Evolutionary conservation across 2,888 invertebrate genomes (phyloP).

Genomic region (Eueremaeus valkanovi): DNA sequence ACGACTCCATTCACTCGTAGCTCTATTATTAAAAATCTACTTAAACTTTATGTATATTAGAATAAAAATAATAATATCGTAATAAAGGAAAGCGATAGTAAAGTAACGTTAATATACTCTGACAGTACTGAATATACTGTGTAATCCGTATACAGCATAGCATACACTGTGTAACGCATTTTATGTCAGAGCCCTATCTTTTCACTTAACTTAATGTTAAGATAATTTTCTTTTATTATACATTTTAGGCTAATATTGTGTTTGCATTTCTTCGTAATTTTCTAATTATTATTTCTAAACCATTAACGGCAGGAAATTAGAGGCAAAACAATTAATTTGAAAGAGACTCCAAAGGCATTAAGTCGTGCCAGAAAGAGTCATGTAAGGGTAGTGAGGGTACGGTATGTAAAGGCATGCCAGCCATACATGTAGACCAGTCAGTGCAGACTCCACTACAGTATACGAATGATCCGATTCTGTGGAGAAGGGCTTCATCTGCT

Average conservation of each 20-base stretch:
- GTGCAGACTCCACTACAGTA: too few species aligned
- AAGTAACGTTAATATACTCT: not conserved
- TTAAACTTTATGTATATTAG: not conserved
- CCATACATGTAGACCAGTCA: too few species aligned
- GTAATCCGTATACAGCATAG: too few species aligned
- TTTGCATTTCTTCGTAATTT: constrained; percentile 4
- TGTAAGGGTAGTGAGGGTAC: not conserved
- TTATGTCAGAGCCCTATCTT: not conserved
- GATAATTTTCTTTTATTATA: constrained; percentile 23
- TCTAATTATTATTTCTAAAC: constrained; percentile 27
- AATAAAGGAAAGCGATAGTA: constrained; percentile 1
- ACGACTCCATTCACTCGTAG: constrained; percentile 1
- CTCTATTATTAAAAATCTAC: not conserved
- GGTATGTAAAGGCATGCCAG: too few species aligned
- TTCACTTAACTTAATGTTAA: not conserved
- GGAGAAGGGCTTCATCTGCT: too few species aligned
- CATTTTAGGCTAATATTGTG: not conserved
- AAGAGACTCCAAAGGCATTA: not conserved
- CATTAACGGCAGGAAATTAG: constrained; percentile 28
- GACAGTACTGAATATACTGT: not conserved
- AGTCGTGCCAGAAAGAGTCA: constrained; percentile 20
- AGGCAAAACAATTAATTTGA: constrained; percentile 34
- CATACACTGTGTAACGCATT: too few species aligned
- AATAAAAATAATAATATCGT: not conserved
- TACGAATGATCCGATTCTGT: too few species aligned